phyloP scores from a whole-genome alignment of 2,797 vertebrate genomes.

The Mionectes olivaceus region DNA sequence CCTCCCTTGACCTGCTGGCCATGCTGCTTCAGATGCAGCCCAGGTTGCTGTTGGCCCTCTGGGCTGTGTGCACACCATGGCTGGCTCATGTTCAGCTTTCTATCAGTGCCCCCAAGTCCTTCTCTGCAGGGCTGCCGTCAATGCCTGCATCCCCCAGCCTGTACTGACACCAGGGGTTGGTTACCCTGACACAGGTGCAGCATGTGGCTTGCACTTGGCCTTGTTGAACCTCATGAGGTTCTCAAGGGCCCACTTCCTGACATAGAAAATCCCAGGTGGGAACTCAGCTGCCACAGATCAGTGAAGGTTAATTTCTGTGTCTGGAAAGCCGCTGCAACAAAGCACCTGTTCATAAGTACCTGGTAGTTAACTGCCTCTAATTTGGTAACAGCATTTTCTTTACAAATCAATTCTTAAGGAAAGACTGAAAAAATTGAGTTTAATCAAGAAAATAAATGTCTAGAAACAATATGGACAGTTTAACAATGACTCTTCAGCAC shows the following conservation, averaged over 20 bases:
- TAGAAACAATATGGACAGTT: neutral
- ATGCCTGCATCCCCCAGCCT: neutral
- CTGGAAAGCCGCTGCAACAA: neutral
- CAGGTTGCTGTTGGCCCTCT: neutral
- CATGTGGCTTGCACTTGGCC: neutral
- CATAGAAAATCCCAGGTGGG: neutral
- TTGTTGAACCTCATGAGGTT: neutral
- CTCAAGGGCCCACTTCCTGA: neutral
- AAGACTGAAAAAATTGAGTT: neutral
- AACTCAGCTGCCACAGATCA: neutral
- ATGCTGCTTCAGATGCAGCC: neutral
- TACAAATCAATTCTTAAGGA: neutral
- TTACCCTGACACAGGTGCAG: neutral
- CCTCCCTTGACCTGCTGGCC: neutral
- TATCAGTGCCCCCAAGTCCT: neutral
- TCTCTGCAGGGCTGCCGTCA: neutral
- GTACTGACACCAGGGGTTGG: accelerated
- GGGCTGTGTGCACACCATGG: accelerated
- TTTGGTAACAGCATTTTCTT: neutral
- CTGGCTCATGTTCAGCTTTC: neutral
- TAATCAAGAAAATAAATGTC: neutral
- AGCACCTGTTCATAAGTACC: neutral
- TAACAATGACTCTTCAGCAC: neutral
- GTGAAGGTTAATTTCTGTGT: neutral
- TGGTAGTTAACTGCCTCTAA: neutral